These are phyloP conservation scores for Lepisosteus osseus DNA, from an alignment of 2,113 vertebrate species.

Conservation along the genomic window DNA sequence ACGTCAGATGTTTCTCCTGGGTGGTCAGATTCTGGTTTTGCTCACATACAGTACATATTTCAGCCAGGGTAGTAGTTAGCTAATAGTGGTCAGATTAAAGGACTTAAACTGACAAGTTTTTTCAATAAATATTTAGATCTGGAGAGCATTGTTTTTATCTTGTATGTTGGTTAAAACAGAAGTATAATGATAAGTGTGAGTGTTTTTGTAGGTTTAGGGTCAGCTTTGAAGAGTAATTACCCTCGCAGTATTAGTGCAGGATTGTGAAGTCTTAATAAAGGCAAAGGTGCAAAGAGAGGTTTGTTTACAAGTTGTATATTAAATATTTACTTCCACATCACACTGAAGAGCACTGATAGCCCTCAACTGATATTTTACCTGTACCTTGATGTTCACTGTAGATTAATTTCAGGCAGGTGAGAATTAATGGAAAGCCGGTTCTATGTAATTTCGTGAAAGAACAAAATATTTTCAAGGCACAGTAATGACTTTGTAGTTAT, in stretches of 20 bases:
- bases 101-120: not conserved
- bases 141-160: not conserved
- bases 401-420: no score
- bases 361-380: conserved; percentile 15
- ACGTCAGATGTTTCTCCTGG: not conserved
- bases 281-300: conserved; percentile 22
- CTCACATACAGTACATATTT: not conserved
- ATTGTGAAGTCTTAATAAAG: conserved; percentile 23
- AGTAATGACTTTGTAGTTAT: no score
- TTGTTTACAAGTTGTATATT: conserved; percentile 37
- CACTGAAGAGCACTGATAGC: conserved; percentile 33
- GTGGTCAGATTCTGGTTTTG: not conserved
- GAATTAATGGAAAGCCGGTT: no score
- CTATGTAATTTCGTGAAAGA: no score
- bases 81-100: not conserved
- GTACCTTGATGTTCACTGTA: not conserved
- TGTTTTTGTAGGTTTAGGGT: not conserved
- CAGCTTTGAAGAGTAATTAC: not conserved
- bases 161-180: not conserved
- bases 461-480: no score
- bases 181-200: not conserved
- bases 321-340: conserved; percentile 36
- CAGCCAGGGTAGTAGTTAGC: not conserved
- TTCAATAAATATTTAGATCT: not conserved
- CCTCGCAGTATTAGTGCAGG: conserved; percentile 12